Evolutionary conservation across 2,113 vertebrate genomes (phyloP), one percentile per base, ranked within the genome.

Genomic region (Hepsetus odoe): DNA sequence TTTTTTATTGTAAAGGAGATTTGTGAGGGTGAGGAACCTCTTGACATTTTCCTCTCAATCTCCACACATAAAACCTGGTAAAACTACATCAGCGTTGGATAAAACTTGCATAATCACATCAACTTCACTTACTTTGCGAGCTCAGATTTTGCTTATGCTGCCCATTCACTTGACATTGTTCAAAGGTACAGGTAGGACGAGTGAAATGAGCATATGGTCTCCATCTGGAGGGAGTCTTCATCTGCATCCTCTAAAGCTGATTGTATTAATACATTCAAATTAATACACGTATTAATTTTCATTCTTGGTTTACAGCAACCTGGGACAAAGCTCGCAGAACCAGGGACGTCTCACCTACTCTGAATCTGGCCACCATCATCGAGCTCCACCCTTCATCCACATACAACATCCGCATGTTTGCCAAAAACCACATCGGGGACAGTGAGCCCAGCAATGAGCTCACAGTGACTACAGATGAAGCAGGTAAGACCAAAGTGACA

Each of bases 281-380:
- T 3, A 38, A 8, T 3, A 56, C 24, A 10, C 11, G 22, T 26
- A 56, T n/a, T n/a, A n/a, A n/a, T n/a, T n/a, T n/a, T n/a, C n/a
- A n/a, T n/a, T n/a, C n/a, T n/a, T n/a, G 87, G 55, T 83, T 84
- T 80, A 77, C 92, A 99, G 98, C 97, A 87, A 96, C 96, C 72
- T 99, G 98, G 98, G 97, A 99, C 88, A 97, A 96, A 2, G 96
- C 97, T 89, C 98, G 99, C 91, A 96, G 96, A 92, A 99, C 98
- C 92, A 98, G 95, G 95, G 98, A 99, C 40, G 97, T 99, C 85
- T 99, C 98, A 40, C 97, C 98, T 76, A 97, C 98, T 87, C 94
- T 99, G 81, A 98, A 99, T 92, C 97, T 98, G 91, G 98, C 98
- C 90, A 99, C 98, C 85, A 99, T 99, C 92, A 99, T 99, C 46